These are phyloP conservation scores for Melanerpes formicivorus DNA, from an alignment of 2,113 vertebrate species.

Conservation along the genomic window DNA sequence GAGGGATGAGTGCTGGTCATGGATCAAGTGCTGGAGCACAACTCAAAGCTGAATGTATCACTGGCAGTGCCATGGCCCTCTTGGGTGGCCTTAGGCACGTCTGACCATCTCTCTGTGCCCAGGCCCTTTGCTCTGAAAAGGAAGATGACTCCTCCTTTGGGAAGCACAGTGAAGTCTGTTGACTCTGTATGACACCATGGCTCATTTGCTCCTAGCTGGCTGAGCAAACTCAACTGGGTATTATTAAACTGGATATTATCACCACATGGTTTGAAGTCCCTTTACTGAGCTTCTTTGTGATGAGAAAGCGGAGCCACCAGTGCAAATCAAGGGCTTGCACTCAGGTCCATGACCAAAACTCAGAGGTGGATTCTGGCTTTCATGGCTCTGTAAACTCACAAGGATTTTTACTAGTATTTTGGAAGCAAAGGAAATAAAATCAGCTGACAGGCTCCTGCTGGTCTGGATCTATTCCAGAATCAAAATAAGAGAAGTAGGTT, in stretches of 20 bases:
- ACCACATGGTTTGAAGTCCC: background rate
- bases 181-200: background rate
- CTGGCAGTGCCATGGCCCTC: background rate
- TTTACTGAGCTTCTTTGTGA: background rate
- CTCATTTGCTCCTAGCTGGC: background rate
- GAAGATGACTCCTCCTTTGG: background rate
- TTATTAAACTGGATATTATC: background rate
- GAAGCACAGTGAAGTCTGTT: background rate
- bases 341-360: background rate
- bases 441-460: background rate
- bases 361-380: background rate
- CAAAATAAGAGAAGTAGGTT: background rate
- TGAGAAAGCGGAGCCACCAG: background rate
- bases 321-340: slow-evolving; percentile 6
- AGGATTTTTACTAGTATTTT: background rate
- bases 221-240: background rate
- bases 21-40: background rate
- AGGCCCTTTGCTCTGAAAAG: background rate
- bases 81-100: background rate
- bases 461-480: background rate
- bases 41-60: background rate
- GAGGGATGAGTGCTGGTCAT: background rate
- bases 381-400: background rate
- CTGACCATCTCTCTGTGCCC: background rate
- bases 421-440: background rate